A percentile compares a stretch with the other conserved stretches of the same genome.
These are phyloP conservation scores for Brachionus manjavacas DNA, from an alignment of 1,140 invertebrate genomes.

Conservation along the genomic window DNA sequence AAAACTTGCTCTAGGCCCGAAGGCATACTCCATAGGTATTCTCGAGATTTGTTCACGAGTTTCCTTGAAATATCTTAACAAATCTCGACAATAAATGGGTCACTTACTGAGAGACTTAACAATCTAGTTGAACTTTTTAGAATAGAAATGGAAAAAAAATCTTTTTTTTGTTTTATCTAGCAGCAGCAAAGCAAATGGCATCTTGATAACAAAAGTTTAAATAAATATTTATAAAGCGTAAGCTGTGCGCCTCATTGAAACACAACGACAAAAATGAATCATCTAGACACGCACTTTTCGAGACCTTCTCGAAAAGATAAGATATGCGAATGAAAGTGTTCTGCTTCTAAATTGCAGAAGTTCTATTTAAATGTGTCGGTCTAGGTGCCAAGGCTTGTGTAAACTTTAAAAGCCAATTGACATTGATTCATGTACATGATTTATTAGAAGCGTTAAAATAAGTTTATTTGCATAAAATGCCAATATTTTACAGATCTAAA, in stretches of 20 bases:
- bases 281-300: not conserved
- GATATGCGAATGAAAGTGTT: not conserved
- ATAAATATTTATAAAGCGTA: conserved; percentile 18
- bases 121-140: not conserved
- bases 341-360: not conserved
- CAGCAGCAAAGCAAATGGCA: not conserved
- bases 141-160: not conserved
- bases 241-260: not conserved
- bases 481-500: not conserved
- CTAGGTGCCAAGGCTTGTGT: not conserved
- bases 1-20: not conserved
- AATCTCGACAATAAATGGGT: not conserved
- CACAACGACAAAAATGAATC: not conserved
- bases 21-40: not conserved
- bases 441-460: not conserved
- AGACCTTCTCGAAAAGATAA: too few relatives aligned
- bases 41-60: not conserved
- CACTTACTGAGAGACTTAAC: not conserved
- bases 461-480: conserved; percentile 23
- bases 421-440: conserved; percentile 19
- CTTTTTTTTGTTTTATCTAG: not conserved
- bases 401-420: not conserved
- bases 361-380: not conserved
- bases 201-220: conserved; percentile 35
- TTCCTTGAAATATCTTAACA: conserved; percentile 2